Conservation (phyloP, 2,888 invertebrate species). For the Luffia ferchaultella region DNA sequence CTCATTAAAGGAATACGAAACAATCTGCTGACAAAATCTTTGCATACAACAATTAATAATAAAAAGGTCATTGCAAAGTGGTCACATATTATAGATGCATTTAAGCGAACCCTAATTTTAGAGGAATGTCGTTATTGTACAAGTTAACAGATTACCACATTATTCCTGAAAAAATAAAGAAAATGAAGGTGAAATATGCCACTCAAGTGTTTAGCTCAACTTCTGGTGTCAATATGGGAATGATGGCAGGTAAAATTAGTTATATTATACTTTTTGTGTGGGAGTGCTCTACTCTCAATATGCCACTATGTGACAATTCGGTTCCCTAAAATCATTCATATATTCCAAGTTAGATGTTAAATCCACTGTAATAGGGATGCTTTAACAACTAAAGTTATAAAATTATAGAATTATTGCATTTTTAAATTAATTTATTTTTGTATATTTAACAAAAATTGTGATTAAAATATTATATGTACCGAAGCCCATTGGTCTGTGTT, state of each 20-base stretch:
- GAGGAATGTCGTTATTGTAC: background rate
- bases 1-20: conserved; percentile 20
- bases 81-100: background rate
- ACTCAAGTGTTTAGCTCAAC: background rate
- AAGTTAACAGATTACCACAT: background rate
- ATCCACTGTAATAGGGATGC: too few relatives aligned
- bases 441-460: background rate
- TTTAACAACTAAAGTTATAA: too few relatives aligned
- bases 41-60: conserved; percentile 10
- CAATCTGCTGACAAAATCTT: conserved; percentile 17
- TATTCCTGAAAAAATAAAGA: background rate
- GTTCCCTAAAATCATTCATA: too few relatives aligned
- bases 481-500: too few relatives aligned
- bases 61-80: background rate
- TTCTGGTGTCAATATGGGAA: background rate
- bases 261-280: too few relatives aligned
- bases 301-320: too few relatives aligned
- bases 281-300: conserved; percentile 22
- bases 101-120: background rate
- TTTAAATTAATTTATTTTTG: conserved; percentile 20
- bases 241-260: background rate
- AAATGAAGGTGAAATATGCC: background rate
- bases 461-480: too few relatives aligned
- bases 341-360: too few relatives aligned
- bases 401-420: too few relatives aligned